A percentile compares a stretch with the other conserved stretches of the same genome.
phyloP scores from a whole-genome alignment of 2,888 invertebrate species.

The Tetheella fluctuosa region DNA sequence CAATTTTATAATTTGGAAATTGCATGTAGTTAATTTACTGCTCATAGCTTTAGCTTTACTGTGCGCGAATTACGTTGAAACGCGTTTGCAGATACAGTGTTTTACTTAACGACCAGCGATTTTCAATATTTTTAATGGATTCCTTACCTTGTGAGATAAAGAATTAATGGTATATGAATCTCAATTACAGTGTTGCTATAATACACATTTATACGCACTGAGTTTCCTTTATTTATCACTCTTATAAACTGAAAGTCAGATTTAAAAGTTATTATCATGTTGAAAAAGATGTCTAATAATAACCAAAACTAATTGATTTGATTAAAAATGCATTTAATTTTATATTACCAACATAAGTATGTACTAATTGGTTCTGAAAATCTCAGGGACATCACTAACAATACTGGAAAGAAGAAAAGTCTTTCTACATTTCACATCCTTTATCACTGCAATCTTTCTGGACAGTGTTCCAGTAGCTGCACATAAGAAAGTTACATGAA shows the following conservation, averaged over 20 bases:
- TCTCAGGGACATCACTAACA: background rate
- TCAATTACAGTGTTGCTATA: background rate
- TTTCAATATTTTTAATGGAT: constrained; percentile 25
- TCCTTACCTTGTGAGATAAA: constrained; percentile 3
- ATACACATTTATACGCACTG: background rate
- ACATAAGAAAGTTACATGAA: constrained; percentile 65
- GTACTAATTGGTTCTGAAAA: background rate
- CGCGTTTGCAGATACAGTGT: constrained; percentile 27
- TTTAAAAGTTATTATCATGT: too few relatives aligned
- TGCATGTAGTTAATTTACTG: background rate
- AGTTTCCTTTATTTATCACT: background rate
- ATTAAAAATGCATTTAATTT: background rate
- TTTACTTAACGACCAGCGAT: constrained; percentile 31
- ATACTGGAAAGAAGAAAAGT: background rate
- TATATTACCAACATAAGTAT: background rate
- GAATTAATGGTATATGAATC: constrained; percentile 2
- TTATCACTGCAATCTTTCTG: constrained; percentile 46
- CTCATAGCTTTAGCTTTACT: background rate
- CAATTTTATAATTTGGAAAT: background rate
- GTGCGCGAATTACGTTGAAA: constrained; percentile 26
- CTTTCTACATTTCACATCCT: constrained; percentile 19
- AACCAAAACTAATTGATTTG: background rate
- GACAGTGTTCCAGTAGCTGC: constrained; percentile 42
- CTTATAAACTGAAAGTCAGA: too few relatives aligned
- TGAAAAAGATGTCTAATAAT: background rate